Evolutionary conservation across 2,113 vertebrate genomes (phyloP).

Genomic region (Aptenodytes patagonicus): DNA sequence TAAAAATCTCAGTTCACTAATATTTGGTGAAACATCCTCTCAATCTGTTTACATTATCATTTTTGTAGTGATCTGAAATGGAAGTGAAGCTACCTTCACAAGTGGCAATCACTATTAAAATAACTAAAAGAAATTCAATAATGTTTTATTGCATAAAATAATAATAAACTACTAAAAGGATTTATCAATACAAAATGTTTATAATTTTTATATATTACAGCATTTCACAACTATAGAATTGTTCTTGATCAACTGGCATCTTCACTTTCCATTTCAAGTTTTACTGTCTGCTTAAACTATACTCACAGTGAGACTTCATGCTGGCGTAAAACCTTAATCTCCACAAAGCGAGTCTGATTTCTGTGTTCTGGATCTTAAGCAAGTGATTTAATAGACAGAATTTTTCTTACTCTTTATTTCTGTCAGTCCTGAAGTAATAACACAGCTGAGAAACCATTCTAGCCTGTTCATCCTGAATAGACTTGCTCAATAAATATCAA

Average conservation of each 20-base stretch:
- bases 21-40: neutral
- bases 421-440: neutral
- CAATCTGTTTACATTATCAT: neutral
- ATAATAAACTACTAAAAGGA: neutral
- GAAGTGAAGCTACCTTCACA: neutral
- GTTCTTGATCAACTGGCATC: neutral
- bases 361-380: neutral
- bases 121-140: neutral
- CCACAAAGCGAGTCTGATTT: neutral
- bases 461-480: neutral
- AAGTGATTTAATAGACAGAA: neutral
- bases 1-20: neutral
- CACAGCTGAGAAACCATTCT: neutral
- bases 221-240: constrained; percentile 33
- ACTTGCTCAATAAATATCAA: neutral
- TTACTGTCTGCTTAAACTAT: neutral
- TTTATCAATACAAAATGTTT: neutral
- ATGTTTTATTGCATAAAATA: neutral
- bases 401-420: neutral
- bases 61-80: neutral
- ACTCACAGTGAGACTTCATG: neutral
- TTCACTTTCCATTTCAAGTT: neutral
- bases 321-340: neutral
- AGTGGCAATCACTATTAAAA: neutral
- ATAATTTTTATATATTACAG: constrained; percentile 29